These are phyloP conservation scores for Sycophaga agraensis DNA, from an alignment of 1,140 invertebrate species.

Conservation along the genomic window DNA sequence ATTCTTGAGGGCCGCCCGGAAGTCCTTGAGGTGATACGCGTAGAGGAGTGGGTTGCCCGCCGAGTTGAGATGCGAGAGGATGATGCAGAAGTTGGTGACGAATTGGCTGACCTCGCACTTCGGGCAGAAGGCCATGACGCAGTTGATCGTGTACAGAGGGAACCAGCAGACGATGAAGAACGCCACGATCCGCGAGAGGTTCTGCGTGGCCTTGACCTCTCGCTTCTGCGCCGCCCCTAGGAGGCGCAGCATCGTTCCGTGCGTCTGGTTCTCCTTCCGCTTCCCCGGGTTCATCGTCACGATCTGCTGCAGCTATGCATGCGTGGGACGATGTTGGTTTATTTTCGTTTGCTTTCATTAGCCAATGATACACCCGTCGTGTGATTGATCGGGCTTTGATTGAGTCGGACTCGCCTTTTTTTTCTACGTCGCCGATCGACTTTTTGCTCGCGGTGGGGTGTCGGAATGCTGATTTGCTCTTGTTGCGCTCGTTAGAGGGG, in stretches of 20 bases:
- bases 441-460: too few relatives aligned
- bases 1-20: slow-evolving; percentile 72
- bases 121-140: slow-evolving; percentile 77
- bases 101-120: slow-evolving; percentile 66
- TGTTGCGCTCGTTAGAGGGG: too few relatives aligned
- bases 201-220: slow-evolving; percentile 90
- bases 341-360: too few relatives aligned
- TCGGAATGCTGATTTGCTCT: too few relatives aligned
- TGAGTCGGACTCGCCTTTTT: too few relatives aligned
- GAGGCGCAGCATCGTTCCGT: slow-evolving; percentile 72
- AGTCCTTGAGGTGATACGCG: slow-evolving; percentile 87
- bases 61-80: slow-evolving; percentile 86
- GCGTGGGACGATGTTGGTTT: too few relatives aligned
- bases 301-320: slow-evolving; percentile 59
- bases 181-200: slow-evolving; percentile 84
- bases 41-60: slow-evolving; percentile 86
- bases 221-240: slow-evolving; percentile 77
- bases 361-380: too few relatives aligned
- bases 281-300: slow-evolving; percentile 61
- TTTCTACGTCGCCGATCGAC: too few relatives aligned
- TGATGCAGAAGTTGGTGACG: slow-evolving; percentile 80
- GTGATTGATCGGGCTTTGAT: too few relatives aligned
- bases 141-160: slow-evolving; percentile 88
- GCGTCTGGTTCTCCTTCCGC: slow-evolving; percentile 35
- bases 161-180: slow-evolving; percentile 94